Conservation (phyloP, 23 tunicate species). For the Clavelina lepadiformis region DNA sequence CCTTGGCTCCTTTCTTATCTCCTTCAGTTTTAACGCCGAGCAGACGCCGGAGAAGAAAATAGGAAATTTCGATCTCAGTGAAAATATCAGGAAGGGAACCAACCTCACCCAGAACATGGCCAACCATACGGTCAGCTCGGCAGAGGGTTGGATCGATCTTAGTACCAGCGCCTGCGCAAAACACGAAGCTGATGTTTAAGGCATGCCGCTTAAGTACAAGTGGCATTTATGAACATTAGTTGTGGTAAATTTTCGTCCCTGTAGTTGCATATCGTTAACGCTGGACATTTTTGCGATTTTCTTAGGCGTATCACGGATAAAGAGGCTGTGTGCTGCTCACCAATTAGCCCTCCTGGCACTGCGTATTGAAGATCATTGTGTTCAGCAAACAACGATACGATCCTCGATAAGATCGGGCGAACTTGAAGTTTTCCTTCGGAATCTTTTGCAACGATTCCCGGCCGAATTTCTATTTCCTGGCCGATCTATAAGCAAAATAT, state of each 20-base stretch:
- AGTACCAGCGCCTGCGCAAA: slow-evolving; percentile 88
- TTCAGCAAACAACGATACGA: slow-evolving; percentile 85
- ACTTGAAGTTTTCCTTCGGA: slow-evolving; percentile 93
- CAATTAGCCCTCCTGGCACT: slow-evolving; percentile 96
- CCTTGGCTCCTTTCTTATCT: slow-evolving; percentile 92
- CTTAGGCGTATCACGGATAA: no score
- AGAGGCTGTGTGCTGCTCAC: slow-evolving; percentile 17
- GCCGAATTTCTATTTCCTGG: slow-evolving; percentile 99
- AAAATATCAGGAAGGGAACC: slow-evolving; percentile 92
- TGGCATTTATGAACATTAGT: no score
- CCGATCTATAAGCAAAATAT: slow-evolving; percentile 47
- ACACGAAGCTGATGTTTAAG: no score
- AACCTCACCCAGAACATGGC: slow-evolving; percentile 91
- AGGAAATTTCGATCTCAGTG: slow-evolving; percentile 92
- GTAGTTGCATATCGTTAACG: background rate
- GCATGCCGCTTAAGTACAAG: no score
- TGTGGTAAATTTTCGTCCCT: no score
- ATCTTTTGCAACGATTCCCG: slow-evolving; percentile 91
- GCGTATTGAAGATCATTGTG: slow-evolving; percentile 94
- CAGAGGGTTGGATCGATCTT: slow-evolving; percentile 92
- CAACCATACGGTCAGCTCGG: slow-evolving; percentile 97
- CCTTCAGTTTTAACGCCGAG: slow-evolving; percentile 96
- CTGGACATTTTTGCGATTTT: background rate
- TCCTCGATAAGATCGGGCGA: slow-evolving; percentile 85
- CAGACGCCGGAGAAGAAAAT: slow-evolving; percentile 75